These are phyloP conservation scores for Drosophila seclusa DNA, from an alignment of 2,888 invertebrate species.

Conservation along the genomic window DNA sequence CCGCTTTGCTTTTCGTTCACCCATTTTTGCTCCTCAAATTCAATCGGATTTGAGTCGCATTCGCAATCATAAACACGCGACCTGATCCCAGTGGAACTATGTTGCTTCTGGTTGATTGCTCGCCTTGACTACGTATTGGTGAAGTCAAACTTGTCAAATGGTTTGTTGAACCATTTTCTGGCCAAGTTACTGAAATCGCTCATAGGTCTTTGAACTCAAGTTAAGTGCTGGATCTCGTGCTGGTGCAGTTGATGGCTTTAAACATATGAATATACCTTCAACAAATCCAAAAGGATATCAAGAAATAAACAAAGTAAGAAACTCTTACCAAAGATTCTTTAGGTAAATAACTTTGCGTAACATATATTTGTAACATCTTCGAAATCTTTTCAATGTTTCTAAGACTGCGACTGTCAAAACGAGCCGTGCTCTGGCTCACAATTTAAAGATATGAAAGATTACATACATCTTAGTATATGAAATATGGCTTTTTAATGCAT, in stretches of 20 bases:
- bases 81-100: constrained; percentile 24
- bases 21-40: constrained; percentile 42
- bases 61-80: constrained; percentile 54
- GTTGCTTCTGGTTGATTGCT: constrained; percentile 30
- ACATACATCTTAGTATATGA: background rate
- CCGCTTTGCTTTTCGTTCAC: constrained; percentile 58
- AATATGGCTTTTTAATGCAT: background rate
- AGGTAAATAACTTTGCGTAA: background rate
- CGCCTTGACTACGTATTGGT: constrained; percentile 46
- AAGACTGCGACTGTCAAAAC: background rate
- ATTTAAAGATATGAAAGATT: background rate
- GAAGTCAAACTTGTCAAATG: constrained; percentile 62
- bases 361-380: background rate
- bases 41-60: constrained; percentile 20
- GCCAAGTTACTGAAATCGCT: constrained; percentile 47
- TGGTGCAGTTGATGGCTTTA: background rate
- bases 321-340: background rate
- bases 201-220: constrained; percentile 67
- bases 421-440: background rate
- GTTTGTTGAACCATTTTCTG: constrained; percentile 68
- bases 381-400: background rate
- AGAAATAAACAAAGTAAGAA: background rate
- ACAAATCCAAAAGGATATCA: background rate
- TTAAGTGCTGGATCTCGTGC: background rate
- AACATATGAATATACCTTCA: background rate